Evolutionary conservation across 2,888 invertebrate species (phyloP).

Genomic region (Marasmarcha lunaedactyla): DNA sequence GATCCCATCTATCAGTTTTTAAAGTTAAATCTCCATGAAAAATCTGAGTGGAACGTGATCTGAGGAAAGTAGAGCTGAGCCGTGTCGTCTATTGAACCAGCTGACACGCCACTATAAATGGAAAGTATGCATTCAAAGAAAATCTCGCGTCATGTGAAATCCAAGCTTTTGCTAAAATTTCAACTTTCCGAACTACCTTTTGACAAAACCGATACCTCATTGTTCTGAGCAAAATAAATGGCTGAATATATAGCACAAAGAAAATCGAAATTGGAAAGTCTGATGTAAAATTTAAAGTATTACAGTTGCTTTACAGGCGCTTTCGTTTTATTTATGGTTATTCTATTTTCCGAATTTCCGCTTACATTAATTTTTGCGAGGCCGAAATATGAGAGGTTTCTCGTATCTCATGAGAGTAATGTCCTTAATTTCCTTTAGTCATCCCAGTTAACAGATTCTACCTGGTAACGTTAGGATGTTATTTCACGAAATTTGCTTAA

Average conservation of each 20-base stretch:
- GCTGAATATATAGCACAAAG: no score
- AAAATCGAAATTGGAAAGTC: no score
- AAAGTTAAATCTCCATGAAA: conserved; percentile 38
- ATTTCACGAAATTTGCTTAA: neutral
- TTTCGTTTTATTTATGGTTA: no score
- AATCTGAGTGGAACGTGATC: conserved; percentile 38
- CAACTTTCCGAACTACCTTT: no score
- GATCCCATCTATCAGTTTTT: conserved; percentile 28
- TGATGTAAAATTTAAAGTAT: no score
- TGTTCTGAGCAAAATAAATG: no score
- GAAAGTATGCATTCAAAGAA: conserved; percentile 32
- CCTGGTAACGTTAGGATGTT: neutral
- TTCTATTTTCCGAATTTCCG: no score
- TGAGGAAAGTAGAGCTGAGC: conserved; percentile 22
- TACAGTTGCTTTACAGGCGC: no score
- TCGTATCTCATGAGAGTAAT: neutral
- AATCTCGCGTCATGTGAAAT: neutral
- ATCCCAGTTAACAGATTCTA: neutral
- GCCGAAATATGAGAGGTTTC: no score
- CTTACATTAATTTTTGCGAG: no score
- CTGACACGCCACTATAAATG: conserved; percentile 21
- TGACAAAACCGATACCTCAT: no score
- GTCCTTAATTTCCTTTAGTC: neutral
- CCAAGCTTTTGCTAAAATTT: no score
- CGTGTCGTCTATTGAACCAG: conserved; percentile 26